phyloP scores from a whole-genome alignment of 2,888 invertebrate species.

The Zeuzera pyrina region DNA sequence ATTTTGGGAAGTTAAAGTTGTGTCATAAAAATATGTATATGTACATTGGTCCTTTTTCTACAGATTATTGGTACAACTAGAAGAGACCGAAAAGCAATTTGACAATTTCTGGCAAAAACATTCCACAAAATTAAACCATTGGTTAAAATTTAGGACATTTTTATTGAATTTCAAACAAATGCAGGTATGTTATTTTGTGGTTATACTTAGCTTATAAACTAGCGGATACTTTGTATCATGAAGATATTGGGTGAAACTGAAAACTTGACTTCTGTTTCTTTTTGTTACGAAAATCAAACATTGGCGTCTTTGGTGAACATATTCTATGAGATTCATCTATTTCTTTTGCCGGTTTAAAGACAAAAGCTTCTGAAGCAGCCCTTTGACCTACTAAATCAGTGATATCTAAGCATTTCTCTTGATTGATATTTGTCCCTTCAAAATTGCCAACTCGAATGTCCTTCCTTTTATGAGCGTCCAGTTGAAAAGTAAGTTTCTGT shows the following conservation, averaged over 20 bases:
- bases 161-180: conserved; percentile 96
- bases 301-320: conserved; percentile 53
- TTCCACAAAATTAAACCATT: conserved; percentile 90
- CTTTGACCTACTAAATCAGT: conserved; percentile 52
- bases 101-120: conserved; percentile 96
- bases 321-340: conserved; percentile 33
- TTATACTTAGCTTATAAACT: conserved; percentile 14
- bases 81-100: conserved; percentile 95
- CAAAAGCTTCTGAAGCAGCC: conserved; percentile 44
- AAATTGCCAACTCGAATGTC: conserved; percentile 41
- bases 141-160: conserved; percentile 91
- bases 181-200: conserved; percentile 68
- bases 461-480: conserved; percentile 55
- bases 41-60: conserved; percentile 28
- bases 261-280: conserved; percentile 39
- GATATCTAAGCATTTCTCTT: conserved; percentile 55
- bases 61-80: conserved; percentile 92
- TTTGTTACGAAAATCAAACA: conserved; percentile 54
- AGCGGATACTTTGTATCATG: conserved; percentile 19
- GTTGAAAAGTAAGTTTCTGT: conserved; percentile 59
- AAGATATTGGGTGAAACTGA: conserved; percentile 47
- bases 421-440: conserved; percentile 27
- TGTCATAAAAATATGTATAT: not conserved
- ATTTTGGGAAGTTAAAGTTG: not conserved
- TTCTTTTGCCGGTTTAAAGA: conserved; percentile 53